Base-by-base conservation (phyloP, 2,888 invertebrate species). In the Unio delphinus region DNA sequence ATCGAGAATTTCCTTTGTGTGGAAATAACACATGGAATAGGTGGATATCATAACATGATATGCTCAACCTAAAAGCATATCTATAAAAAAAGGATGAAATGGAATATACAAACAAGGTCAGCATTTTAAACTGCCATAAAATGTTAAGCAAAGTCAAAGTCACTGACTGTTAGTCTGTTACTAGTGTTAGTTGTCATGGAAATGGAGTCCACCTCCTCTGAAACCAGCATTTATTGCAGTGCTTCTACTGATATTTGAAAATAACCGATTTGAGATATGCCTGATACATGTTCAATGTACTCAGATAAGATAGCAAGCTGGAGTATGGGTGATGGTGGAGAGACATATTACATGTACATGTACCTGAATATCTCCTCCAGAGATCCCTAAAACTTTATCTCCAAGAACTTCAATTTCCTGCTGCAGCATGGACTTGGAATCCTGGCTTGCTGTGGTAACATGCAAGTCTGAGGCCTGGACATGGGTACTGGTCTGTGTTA, bases 331-430 rank as follows among this genome's bases (percentile, higher is more conserved):
- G 17, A 26, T 45, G 20, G 28, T 45, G 20, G n/a, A 34, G 28
- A 3, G 5, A 30, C 34, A 54, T 63, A n/a, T 6, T 59, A 74
- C 74, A 72, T 68, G 69, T 26, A 59, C 62, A 7, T 56, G 60
- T 59, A 74, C 74, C 74, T 68, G 69, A 30, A 59, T 64, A 7
- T 56, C 60, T 15, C 68, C 67, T n/a, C 67, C 65, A 18, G 68
- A 68, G 62, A 75, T 72, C 15, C 73, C 70, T 11, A 77, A 55
- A 26, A 77, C 76, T 61, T 73, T 67, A 58, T 75, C 72, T 65
- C 73, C 75, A 26, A 77, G 65, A 56, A 69, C 75, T 15, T 70
- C 74, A 45, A 75, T 77, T 63, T 77, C 77, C 23, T 69, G 66
- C 67, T 75, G 70, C 28, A 77, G 68, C 28, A 65, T 64, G 3